Evolutionary conservation across 1,140 invertebrate genomes (phyloP).

Genomic region (Eueides isabella): DNA sequence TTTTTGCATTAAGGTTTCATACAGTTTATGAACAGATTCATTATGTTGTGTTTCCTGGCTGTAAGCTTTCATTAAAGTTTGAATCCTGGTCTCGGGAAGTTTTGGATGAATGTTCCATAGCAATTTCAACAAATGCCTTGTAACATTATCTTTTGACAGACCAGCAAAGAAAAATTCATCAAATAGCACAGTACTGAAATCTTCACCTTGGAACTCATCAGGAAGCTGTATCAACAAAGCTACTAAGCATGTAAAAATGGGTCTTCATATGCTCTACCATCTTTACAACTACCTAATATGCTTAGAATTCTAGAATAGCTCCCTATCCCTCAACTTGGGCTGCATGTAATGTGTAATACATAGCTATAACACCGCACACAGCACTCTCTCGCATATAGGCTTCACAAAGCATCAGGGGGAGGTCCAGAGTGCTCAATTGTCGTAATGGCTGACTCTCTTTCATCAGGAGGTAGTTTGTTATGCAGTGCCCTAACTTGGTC

Average conservation of each 20-base stretch:
- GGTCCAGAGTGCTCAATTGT: slow-evolving; percentile 97
- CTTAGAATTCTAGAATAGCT: slow-evolving; percentile 94
- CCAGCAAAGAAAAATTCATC: slow-evolving; percentile 98
- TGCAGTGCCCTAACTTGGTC: slow-evolving; percentile 96
- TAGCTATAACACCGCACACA: slow-evolving; percentile 95
- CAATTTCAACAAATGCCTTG: slow-evolving; percentile 95
- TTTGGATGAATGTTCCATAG: slow-evolving; percentile 96
- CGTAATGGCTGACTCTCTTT: slow-evolving; percentile 94
- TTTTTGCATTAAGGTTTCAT: slow-evolving; percentile 90
- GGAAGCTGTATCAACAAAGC: slow-evolving; percentile 93
- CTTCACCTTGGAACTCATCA: slow-evolving; percentile 96
- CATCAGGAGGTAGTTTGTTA: slow-evolving; percentile 95
- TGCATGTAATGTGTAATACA: slow-evolving; percentile 97
- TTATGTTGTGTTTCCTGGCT: slow-evolving; percentile 92
- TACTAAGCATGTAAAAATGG: slow-evolving; percentile 97
- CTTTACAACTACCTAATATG: slow-evolving; percentile 94
- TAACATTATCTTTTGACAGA: slow-evolving; percentile 94
- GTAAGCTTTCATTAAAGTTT: slow-evolving; percentile 92
- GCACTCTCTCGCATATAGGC: slow-evolving; percentile 94
- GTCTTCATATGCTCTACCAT: slow-evolving; percentile 96
- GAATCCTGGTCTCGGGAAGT: slow-evolving; percentile 89
- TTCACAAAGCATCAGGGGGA: slow-evolving; percentile 95
- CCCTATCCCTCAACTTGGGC: slow-evolving; percentile 91
- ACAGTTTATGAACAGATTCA: slow-evolving; percentile 91
- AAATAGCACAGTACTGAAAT: slow-evolving; percentile 97